A percentile compares a stretch with the other conserved stretches of the same genome.
These are phyloP conservation scores for Ginglymostoma cirratum DNA, from an alignment of 2,113 vertebrate species.

Conservation along the genomic window DNA sequence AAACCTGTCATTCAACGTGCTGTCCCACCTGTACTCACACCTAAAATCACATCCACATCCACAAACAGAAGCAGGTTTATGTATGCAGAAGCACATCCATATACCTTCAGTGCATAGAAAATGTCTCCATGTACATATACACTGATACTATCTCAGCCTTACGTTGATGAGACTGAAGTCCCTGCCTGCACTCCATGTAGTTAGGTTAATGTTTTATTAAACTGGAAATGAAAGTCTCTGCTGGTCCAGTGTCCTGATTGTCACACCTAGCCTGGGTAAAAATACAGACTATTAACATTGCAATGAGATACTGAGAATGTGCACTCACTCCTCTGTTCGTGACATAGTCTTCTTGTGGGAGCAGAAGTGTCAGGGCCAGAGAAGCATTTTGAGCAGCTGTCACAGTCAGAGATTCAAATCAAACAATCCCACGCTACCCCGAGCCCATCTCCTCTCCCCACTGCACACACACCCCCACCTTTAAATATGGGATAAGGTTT, in stretches of 20 bases:
- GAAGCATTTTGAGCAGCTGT: neutral
- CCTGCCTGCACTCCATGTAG: neutral
- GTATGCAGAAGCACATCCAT: neutral
- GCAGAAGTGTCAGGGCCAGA: neutral
- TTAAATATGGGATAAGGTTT: neutral
- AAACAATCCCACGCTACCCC: neutral
- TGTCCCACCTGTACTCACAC: neutral
- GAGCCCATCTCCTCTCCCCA: too few species aligned
- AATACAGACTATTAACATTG: neutral
- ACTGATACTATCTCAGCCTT: neutral
- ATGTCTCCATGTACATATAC: neutral
- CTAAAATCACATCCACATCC: neutral
- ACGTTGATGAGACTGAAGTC: neutral
- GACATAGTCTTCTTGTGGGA: neutral
- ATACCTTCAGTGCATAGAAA: neutral
- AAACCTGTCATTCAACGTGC: neutral
- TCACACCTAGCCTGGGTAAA: neutral
- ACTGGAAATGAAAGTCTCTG: neutral
- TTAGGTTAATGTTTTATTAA: neutral
- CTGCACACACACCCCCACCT: neutral
- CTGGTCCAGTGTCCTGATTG: neutral
- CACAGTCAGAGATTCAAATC: neutral
- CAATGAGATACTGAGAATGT: neutral
- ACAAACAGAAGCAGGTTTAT: neutral
- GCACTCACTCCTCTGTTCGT: neutral